Evolutionary conservation across 2,888 invertebrate genomes (phyloP), one percentile per base, ranked within the genome.

Genomic region (Drosophila stalkeri): DNA sequence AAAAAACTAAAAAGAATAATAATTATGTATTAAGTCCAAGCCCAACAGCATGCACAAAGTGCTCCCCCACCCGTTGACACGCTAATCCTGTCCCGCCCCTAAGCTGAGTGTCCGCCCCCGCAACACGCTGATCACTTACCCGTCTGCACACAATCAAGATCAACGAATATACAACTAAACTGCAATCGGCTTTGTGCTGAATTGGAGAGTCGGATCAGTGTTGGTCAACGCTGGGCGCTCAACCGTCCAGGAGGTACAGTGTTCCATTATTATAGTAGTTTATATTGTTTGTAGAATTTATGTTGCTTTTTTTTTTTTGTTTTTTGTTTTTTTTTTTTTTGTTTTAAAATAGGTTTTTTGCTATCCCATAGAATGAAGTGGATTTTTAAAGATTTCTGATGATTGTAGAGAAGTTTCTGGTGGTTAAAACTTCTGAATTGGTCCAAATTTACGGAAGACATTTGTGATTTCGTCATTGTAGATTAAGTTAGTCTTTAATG

Each of bases 91-190:
- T 16, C 70, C 62, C 44, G 20, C 47, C 27, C 65, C 52, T 23
- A 44, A 54, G 37, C 66, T 52, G 52, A 57, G 43, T 59, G 61
- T 64, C 75, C 70, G 37, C 70, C 71, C 70, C 16, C 78, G 59
- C 54, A 74, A 49, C 47, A 65, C 72, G 70, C 65, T 64, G 80
- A 77, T 77, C 71, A 85, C 85, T 85, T 85, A 85, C 85, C 85
- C 79, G 61, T 72, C 62, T 47, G 75, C 69, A 73, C 68, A 73
- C 69, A 71, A 76, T 80, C 79, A 79, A 77, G 69, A 70, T 75
- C 86, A 81, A 77, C 81, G 84, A 74, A 71, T 74, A 81, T 71
- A 85, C 64, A 86, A 88, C 81, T 85, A 88, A 86, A 74, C 64
- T 70, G 74, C 76, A 70, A 74, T 69, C 67, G 55, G 55, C 74